A percentile compares a stretch with the other conserved stretches of the same genome.
Conservation (phyloP, 2,113 vertebrate genomes). For the Ramphastos sulfuratus region DNA sequence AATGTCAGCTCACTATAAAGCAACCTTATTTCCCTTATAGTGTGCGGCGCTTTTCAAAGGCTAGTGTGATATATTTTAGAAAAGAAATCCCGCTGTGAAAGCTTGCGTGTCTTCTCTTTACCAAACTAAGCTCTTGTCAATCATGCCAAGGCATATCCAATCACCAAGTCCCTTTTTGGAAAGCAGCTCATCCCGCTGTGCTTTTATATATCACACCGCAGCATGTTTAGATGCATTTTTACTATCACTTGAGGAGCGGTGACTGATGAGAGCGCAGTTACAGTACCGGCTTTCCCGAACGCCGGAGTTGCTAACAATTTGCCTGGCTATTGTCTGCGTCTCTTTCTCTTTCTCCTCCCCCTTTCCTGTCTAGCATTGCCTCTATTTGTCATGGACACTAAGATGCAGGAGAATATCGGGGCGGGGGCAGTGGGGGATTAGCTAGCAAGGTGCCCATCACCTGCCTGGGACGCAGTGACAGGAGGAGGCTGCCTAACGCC, state of each 20-base stretch:
- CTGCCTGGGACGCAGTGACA: constrained; percentile 64
- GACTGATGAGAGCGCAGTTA: constrained; percentile 90
- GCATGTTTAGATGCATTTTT: constrained; percentile 98
- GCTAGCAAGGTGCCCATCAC: constrained; percentile 68
- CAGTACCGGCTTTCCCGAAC: constrained; percentile 59
- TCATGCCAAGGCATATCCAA: constrained; percentile 91
- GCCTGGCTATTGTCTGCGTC: constrained; percentile 50
- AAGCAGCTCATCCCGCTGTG: constrained; percentile 97
- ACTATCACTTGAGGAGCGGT: constrained; percentile 89
- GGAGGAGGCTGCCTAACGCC: constrained; percentile 70
- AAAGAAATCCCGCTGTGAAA: constrained; percentile 93
- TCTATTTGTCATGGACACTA: constrained; percentile 39
- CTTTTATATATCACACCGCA: constrained; percentile 97
- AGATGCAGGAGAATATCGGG: constrained; percentile 62
- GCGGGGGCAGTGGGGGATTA: neutral
- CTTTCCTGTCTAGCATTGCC: constrained; percentile 3
- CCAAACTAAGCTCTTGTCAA: constrained; percentile 98
- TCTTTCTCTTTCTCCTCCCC: constrained; percentile 25
- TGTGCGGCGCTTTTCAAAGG: constrained; percentile 96
- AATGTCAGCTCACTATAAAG: constrained; percentile 81
- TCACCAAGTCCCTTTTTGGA: constrained; percentile 91
- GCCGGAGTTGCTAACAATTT: constrained; percentile 62
- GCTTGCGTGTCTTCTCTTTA: constrained; percentile 97
- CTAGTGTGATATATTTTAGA: constrained; percentile 94
- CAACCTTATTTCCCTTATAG: constrained; percentile 80